phyloP scores from a whole-genome alignment of 2,113 vertebrate genomes.

The Cyprinodon tularosa region DNA sequence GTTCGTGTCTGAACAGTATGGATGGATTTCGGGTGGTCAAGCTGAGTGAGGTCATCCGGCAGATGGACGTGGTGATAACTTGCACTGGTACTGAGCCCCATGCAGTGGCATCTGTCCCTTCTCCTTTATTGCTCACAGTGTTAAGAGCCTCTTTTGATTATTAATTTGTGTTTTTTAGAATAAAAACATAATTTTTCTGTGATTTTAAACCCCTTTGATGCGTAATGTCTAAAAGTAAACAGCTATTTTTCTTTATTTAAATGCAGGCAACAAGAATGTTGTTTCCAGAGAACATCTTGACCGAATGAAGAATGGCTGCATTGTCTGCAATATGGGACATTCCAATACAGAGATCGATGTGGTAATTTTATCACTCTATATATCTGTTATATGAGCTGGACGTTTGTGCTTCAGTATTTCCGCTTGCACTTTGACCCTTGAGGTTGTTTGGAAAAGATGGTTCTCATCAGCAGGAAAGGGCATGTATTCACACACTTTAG shows the following conservation, averaged over 20 bases:
- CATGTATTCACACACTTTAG: background rate
- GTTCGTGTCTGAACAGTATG: constrained; percentile 85
- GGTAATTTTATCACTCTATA: constrained; percentile 76
- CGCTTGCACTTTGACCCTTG: background rate
- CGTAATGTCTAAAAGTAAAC: background rate
- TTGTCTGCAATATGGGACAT: constrained; percentile 99
- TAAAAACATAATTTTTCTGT: constrained; percentile 3
- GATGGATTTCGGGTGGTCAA: constrained; percentile 98
- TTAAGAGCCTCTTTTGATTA: background rate
- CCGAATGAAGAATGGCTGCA: constrained; percentile 97
- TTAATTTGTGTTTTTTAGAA: background rate
- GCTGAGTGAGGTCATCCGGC: constrained; percentile 95
- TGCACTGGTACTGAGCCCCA: constrained; percentile 88
- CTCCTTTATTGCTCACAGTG: constrained; percentile 33
- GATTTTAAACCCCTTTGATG: background rate
- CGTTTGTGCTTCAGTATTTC: background rate
- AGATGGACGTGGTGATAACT: constrained; percentile 97
- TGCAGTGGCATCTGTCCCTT: constrained; percentile 43
- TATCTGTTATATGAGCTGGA: background rate
- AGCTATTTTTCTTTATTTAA: constrained; percentile 23
- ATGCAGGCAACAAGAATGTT: constrained; percentile 95
- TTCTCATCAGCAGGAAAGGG: background rate
- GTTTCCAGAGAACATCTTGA: constrained; percentile 96
- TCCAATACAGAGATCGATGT: constrained; percentile 99
- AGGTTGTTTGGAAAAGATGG: background rate